Percentiles rank a stretch among this genome's conserved stretches.
Evolutionary conservation across 1,140 invertebrate genomes (phyloP).

Genomic region (Drosophila bocki): DNA sequence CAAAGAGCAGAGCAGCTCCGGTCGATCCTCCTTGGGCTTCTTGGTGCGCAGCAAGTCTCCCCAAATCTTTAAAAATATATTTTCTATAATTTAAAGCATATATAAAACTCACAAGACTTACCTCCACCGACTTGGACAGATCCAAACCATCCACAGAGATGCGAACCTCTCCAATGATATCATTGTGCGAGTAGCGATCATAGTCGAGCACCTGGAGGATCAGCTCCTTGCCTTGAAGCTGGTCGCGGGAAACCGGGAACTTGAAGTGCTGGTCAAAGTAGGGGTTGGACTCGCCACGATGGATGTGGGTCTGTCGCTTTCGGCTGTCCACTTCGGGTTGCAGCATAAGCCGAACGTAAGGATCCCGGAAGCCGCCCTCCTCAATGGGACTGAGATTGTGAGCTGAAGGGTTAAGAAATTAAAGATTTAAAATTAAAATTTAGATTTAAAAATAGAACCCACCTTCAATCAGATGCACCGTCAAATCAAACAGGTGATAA

Average conservation of each 20-base stretch:
- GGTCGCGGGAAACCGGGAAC: constrained; percentile 93
- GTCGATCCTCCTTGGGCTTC: constrained; percentile 91
- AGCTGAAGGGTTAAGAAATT: constrained; percentile 86
- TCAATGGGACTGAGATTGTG: constrained; percentile 93
- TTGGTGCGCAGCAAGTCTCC: constrained; percentile 91
- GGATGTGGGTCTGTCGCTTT: constrained; percentile 92
- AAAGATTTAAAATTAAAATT: neutral
- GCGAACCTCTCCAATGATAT: constrained; percentile 91
- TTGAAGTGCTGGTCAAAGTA: constrained; percentile 94
- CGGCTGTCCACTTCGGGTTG: constrained; percentile 93
- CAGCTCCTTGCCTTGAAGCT: constrained; percentile 90
- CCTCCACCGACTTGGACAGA: constrained; percentile 90
- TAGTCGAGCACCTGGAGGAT: constrained; percentile 89
- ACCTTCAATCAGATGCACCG: constrained; percentile 96
- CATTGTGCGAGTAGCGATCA: constrained; percentile 91
- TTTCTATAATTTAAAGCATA: neutral
- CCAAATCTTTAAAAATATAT: constrained; percentile 86
- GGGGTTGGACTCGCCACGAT: constrained; percentile 91
- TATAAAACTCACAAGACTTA: constrained; percentile 59
- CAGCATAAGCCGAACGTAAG: constrained; percentile 91
- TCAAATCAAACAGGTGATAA: constrained; percentile 94
- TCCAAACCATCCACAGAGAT: constrained; percentile 90
- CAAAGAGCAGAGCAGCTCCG: constrained; percentile 92
- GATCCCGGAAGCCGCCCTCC: constrained; percentile 94
- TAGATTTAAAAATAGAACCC: neutral